phyloP scores from a whole-genome alignment of 1,140 invertebrate species.

The Piezodorus guildinii region DNA sequence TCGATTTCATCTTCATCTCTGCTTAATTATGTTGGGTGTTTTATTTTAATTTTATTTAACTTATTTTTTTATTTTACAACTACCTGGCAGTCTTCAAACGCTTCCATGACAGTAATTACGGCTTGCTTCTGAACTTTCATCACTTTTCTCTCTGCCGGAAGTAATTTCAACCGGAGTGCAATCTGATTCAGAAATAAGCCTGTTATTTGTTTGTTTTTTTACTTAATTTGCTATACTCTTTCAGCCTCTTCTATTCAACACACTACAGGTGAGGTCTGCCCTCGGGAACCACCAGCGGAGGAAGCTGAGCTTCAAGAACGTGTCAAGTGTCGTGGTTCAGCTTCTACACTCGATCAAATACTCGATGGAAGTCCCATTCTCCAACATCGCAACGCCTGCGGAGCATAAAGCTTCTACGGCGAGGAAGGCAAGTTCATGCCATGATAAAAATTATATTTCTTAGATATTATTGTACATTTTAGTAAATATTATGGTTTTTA shows the following conservation, averaged over 20 bases:
- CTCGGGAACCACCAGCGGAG: constrained; percentile 48
- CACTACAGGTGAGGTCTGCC: constrained; percentile 52
- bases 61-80: no score
- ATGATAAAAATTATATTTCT: background rate
- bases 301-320: constrained; percentile 82
- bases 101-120: no score
- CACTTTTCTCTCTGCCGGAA: no score
- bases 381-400: constrained; percentile 64
- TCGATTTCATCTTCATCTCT: no score
- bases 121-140: no score
- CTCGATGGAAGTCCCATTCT: constrained; percentile 83
- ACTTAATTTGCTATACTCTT: constrained; percentile 25
- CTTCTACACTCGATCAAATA: constrained; percentile 83
- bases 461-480: no score
- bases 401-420: constrained; percentile 48
- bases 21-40: no score
- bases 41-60: no score
- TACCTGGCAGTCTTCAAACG: no score
- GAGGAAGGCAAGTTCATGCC: constrained; percentile 40
- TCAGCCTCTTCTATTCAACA: constrained; percentile 57
- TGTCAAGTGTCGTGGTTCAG: constrained; percentile 81
- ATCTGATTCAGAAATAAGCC: no score
- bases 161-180: no score
- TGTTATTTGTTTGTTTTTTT: background rate
- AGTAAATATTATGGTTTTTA: no score